Percentiles rank a stretch among this genome's conserved stretches.
These are phyloP conservation scores for Cataglyphis albicans DNA, from an alignment of 2,888 invertebrate genomes.

Conservation along the genomic window DNA sequence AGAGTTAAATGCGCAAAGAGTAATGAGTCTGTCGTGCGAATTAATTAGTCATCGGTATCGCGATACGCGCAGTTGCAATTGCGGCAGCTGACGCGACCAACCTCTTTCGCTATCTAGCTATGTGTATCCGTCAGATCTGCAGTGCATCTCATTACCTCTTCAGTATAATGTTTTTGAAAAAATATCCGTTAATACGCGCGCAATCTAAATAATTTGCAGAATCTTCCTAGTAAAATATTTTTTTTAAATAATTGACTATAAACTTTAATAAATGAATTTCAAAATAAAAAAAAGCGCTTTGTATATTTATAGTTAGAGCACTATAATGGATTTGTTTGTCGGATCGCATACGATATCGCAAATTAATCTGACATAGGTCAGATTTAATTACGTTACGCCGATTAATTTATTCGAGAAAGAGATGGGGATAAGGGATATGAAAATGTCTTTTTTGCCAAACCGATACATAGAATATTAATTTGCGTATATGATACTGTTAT, in stretches of 20 bases:
- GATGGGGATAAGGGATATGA: background rate
- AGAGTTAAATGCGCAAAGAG: slow-evolving; percentile 63
- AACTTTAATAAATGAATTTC: background rate
- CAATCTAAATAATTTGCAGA: background rate
- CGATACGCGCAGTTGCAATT: slow-evolving; percentile 54
- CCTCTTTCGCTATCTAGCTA: slow-evolving; percentile 41
- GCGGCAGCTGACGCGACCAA: slow-evolving; percentile 50
- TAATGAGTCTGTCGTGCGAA: slow-evolving; percentile 63
- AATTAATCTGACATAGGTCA: slow-evolving; percentile 68
- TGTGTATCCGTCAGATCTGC: slow-evolving; percentile 54
- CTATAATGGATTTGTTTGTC: background rate
- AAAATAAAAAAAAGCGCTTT: background rate
- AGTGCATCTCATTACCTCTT: slow-evolving; percentile 11
- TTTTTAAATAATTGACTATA: background rate
- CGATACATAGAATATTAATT: background rate
- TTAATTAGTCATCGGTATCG: slow-evolving; percentile 62
- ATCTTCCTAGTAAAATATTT: background rate
- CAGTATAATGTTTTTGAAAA: slow-evolving; percentile 19
- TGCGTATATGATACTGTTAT: too few relatives aligned
- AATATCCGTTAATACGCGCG: background rate
- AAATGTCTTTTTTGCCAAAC: background rate
- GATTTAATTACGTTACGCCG: slow-evolving; percentile 66
- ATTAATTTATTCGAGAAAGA: background rate
- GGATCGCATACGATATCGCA: slow-evolving; percentile 27
- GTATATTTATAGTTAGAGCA: background rate